phyloP scores from a whole-genome alignment of 1,140 invertebrate species.

The Drosophila elegans region DNA sequence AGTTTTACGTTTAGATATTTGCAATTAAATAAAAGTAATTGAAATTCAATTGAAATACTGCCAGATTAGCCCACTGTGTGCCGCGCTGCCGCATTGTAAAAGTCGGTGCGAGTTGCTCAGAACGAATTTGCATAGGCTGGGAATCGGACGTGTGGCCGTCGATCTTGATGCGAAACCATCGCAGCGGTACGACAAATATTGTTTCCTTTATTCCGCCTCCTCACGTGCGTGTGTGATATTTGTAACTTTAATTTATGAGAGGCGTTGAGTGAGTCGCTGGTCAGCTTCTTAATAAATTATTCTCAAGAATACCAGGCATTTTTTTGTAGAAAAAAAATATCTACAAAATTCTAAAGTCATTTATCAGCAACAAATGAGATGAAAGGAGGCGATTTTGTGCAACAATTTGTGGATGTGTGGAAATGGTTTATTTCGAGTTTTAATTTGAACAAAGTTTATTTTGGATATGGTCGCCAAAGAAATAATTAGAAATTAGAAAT shows the following conservation, averaged over 20 bases:
- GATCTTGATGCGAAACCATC: slow-evolving; percentile 50
- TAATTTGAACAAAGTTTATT: background rate
- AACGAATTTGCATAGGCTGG: slow-evolving; percentile 68
- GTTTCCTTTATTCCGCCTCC: slow-evolving; percentile 20
- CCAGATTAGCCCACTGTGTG: slow-evolving; percentile 14
- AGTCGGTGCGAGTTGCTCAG: slow-evolving; percentile 47
- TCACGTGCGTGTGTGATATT: slow-evolving; percentile 38
- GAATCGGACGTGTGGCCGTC: slow-evolving; percentile 59
- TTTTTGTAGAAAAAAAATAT: slow-evolving; percentile 50
- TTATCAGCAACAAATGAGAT: slow-evolving; percentile 61
- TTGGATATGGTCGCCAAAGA: too few relatives aligned
- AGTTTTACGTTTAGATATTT: too few relatives aligned
- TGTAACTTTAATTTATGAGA: slow-evolving; percentile 76
- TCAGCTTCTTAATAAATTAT: slow-evolving; percentile 67
- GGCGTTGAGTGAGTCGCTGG: slow-evolving; percentile 54
- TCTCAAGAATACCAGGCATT: slow-evolving; percentile 56
- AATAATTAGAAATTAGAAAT: background rate
- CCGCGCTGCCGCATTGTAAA: slow-evolving; percentile 3
- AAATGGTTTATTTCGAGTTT: slow-evolving; percentile 34
- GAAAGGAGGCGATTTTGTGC: slow-evolving; percentile 41
- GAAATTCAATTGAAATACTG: background rate
- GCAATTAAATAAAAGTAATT: too few relatives aligned
- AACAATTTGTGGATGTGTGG: slow-evolving; percentile 51
- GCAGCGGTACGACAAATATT: slow-evolving; percentile 51
- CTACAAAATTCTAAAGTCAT: slow-evolving; percentile 52